Evolutionary conservation across 2,113 vertebrate species (phyloP).

Genomic region (Microcebus griseorufus): DNA sequence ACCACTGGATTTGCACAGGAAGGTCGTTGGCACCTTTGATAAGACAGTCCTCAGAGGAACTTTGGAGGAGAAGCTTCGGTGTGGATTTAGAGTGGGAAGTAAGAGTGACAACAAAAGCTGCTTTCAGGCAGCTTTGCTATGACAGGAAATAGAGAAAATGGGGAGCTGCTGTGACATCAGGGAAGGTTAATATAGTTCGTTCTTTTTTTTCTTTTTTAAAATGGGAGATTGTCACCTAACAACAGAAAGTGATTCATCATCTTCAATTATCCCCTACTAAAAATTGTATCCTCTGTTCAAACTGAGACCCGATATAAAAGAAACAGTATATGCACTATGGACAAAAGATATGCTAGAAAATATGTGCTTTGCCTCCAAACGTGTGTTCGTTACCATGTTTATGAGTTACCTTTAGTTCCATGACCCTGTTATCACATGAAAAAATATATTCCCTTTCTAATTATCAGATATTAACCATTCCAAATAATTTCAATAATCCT

Average conservation of each 20-base stretch:
- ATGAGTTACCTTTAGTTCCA: neutral
- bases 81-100: neutral
- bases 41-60: neutral
- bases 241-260: neutral
- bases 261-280: neutral
- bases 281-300: neutral
- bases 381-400: neutral
- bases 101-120: too few relatives aligned
- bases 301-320: neutral
- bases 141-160: neutral
- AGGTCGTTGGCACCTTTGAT: neutral
- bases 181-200: neutral
- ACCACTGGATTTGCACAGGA: neutral
- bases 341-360: neutral
- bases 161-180: neutral
- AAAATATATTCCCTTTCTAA: neutral
- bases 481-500: constrained; percentile 8
- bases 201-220: neutral
- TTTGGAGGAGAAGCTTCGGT: neutral
- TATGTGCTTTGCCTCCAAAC: neutral
- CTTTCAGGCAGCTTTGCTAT: neutral
- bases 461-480: neutral
- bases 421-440: neutral
- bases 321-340: neutral
- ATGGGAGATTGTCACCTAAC: neutral